A percentile compares a stretch with the other conserved stretches of the same genome.
These are phyloP conservation scores for Sialis fuliginosa DNA, from an alignment of 2,888 invertebrate species.

Conservation along the genomic window DNA sequence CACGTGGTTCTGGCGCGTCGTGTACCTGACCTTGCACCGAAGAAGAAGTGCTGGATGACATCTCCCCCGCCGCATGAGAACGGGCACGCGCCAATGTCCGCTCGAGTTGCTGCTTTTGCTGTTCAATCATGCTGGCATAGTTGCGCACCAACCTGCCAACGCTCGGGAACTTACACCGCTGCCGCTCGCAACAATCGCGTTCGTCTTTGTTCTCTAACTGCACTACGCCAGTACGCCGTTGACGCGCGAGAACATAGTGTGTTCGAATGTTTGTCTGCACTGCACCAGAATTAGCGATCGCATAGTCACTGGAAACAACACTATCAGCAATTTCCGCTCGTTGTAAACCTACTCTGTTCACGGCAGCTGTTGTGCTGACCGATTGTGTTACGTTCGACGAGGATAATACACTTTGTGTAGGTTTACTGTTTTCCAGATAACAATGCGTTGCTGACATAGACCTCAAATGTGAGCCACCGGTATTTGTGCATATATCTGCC, in stretches of 20 bases:
- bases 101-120: conserved; percentile 5
- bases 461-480: too few species aligned
- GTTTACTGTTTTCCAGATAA: background rate
- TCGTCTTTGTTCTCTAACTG: background rate
- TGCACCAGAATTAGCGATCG: background rate
- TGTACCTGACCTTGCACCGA: background rate
- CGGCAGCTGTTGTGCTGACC: background rate
- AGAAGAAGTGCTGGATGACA: background rate
- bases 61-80: background rate
- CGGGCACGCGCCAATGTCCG: background rate
- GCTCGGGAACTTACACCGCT: conserved; percentile 5
- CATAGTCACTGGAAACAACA: too few species aligned
- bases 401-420: background rate
- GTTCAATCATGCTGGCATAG: conserved; percentile 8
- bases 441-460: background rate
- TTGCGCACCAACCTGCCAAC: conserved; percentile 7
- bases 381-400: background rate
- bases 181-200: background rate
- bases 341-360: background rate
- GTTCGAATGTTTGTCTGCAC: background rate
- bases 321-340: too few species aligned
- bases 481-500: background rate
- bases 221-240: conserved; percentile 3
- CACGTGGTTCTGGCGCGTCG: background rate
- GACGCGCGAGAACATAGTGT: background rate